Base-by-base conservation (phyloP, 2,888 invertebrate genomes). In the Anoncus sp. region DNA sequence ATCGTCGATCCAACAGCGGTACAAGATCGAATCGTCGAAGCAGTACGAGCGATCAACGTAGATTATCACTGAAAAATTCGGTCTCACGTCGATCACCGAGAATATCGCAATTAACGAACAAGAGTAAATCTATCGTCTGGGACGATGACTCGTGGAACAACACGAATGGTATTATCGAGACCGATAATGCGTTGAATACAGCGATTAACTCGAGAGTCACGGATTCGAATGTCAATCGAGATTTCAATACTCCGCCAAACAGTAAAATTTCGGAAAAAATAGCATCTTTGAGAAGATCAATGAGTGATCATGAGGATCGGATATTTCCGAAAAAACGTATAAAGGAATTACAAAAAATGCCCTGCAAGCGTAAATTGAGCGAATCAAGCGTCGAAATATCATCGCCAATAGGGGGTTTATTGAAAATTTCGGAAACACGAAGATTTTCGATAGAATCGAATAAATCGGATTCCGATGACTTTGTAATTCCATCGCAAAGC, bases 391-490 rank as follows among this genome's bases (percentile, higher is more conserved):
- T 65, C 24, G 74, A 81, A 18, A 66, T 69, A 66, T 84, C n/a
- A n/a, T n/a, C 85, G 1, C 85, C 86, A 0, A 74, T 88, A 7
- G 82, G 84, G 3, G 83, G 80, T 55, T 65, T 88, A 7, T 62
- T 82, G 9, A 82, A 79, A 27, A 84, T 82, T 5, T 77, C 75
- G 10, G 60, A 62, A 2, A 81, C 70, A 24, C 83, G 85, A 1
- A 81, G 66, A 57, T 62, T 78, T 7, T 89, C 88, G 14, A 62
- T 81, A 4, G 86, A 85, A 27, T 88, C 87, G 2, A 87, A 85
- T 35, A 87, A 86, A 75, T 89, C 90, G 1, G 89, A 90, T 51
- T 86, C 86, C 0, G 90, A 90, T 9, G 88, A 89, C 31, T 82
- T 88, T 10, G 62, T 90, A 16, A 53, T 82, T 6, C 75, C 80